A percentile compares a stretch with the other conserved stretches of the same genome.
Evolutionary conservation across 2,113 vertebrate genomes (phyloP).

Genomic region (Percopsis transmontana): DNA sequence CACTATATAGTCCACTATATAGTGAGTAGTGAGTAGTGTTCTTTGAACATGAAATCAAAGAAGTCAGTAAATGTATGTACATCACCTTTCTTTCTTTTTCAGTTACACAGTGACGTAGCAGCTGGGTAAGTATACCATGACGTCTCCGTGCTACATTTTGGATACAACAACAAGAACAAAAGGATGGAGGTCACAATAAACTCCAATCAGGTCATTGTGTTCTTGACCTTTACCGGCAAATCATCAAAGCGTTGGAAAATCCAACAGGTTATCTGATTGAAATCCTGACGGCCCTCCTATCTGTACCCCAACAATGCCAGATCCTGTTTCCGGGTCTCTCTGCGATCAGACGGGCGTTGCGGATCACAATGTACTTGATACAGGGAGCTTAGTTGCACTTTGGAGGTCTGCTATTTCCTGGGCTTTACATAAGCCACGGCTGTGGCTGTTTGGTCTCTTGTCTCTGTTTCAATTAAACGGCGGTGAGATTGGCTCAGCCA

Average conservation of each 20-base stretch:
- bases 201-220: conserved; percentile 25
- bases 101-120: conserved; percentile 20
- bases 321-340: conserved; percentile 64
- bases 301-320: conserved; percentile 63
- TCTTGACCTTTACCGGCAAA: conserved; percentile 46
- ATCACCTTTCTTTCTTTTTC: conserved; percentile 29
- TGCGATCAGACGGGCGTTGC: conserved; percentile 28
- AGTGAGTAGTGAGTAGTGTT: no score
- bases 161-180: conserved; percentile 32
- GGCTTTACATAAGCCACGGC: conserved; percentile 51
- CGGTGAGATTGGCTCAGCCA: conserved; percentile 9
- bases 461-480: conserved; percentile 1
- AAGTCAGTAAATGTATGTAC: neutral
- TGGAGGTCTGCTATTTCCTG: conserved; percentile 35
- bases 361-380: conserved; percentile 59
- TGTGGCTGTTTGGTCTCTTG: neutral
- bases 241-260: conserved; percentile 63
- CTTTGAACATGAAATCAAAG: neutral
- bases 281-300: conserved; percentile 54
- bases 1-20: no score
- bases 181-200: conserved; percentile 43
- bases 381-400: conserved; percentile 40
- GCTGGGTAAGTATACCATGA: conserved; percentile 11
- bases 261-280: conserved; percentile 59
- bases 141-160: conserved; percentile 7